phyloP scores from a whole-genome alignment of 2,113 vertebrate genomes.

The Chunga burmeisteri region DNA sequence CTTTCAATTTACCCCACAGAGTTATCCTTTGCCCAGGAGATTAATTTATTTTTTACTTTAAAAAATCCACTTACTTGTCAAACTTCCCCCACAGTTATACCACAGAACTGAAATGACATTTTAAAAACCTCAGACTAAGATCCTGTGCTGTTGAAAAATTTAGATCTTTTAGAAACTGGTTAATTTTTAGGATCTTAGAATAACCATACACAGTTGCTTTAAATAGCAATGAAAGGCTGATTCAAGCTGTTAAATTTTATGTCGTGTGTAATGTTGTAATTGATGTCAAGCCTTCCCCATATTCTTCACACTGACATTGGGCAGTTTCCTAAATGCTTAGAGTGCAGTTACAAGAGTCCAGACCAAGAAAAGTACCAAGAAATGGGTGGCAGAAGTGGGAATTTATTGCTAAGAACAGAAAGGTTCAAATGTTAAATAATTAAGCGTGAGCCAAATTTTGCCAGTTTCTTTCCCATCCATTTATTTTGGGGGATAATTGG shows the following conservation, averaged over 20 bases:
- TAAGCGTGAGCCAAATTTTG: slow-evolving; percentile 67
- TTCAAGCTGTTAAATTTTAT: slow-evolving; percentile 84
- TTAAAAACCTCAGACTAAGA: slow-evolving; percentile 30
- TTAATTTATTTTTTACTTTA: neutral
- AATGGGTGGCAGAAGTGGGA: slow-evolving; percentile 57
- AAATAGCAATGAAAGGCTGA: slow-evolving; percentile 79
- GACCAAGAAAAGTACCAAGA: slow-evolving; percentile 68
- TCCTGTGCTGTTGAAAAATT: slow-evolving; percentile 31
- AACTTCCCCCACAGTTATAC: neutral
- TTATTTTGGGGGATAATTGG: slow-evolving; percentile 73
- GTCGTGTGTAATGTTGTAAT: slow-evolving; percentile 86
- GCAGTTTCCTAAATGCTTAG: slow-evolving; percentile 58
- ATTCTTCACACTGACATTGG: slow-evolving; percentile 77
- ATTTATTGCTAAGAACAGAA: slow-evolving; percentile 67
- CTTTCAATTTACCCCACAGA: neutral
- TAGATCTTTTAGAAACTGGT: slow-evolving; percentile 55
- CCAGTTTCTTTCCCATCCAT: slow-evolving; percentile 63
- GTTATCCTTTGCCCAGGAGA: neutral
- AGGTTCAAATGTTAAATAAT: slow-evolving; percentile 75
- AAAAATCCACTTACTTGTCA: slow-evolving; percentile 46
- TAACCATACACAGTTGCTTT: slow-evolving; percentile 67
- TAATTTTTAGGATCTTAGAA: slow-evolving; percentile 76
- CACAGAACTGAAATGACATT: slow-evolving; percentile 31
- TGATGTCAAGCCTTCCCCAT: slow-evolving; percentile 80
- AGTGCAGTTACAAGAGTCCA: slow-evolving; percentile 42